Base-by-base conservation (phyloP, 1,140 invertebrate genomes). In the Harpegnathos saltator region DNA sequence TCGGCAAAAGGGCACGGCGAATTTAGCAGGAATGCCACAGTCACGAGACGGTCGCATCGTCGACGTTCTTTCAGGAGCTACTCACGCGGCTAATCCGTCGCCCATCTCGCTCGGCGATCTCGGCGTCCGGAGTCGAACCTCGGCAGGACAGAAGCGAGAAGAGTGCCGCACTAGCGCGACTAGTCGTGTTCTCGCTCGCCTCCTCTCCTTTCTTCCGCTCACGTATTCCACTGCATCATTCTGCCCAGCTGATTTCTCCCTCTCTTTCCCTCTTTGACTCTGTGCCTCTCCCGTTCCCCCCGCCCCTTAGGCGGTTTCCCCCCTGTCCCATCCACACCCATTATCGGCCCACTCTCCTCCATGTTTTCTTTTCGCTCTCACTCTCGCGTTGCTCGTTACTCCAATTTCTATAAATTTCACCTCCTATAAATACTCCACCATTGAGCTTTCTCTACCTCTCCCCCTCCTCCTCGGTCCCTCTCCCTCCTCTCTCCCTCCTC, bases 201-300 rank as follows among this genome's bases (percentile, higher is more conserved):
- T n/a, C 33, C 22, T n/a, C 26, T 62, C 61, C 48, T 65, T 82
- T 82, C 48, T 58, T 68, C 56, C 80, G 74, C 83, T 85, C 74
- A 83, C 89, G 78, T 50, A 52, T 65, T 77, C 33, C 75, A 29
- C 58, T 58, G 58, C 83, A 63, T 48, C 33, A 22, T 86, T 84
- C 73, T 44, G 22, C 50, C 29, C 63, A 68, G 29, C 75, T 71
- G 33, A 80, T 80, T 48, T 7, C 48, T 14, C 66, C 66, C 71
- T 66, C 48, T 82, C 50, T 29, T 4, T 59, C 33, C 15, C 38
- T 50, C n/a, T 44, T 56, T 26, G n/a, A 72, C 77, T 66, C 72
- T 75, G 44, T 78, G 50, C 66, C 56, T 48, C 81, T 19, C 61
- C 58, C n/a, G 59, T 63, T 38, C 59, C 58, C 29, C 4, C 29